Base-by-base conservation (phyloP, 2,113 vertebrate genomes). In the Picathartes gymnocephalus region DNA sequence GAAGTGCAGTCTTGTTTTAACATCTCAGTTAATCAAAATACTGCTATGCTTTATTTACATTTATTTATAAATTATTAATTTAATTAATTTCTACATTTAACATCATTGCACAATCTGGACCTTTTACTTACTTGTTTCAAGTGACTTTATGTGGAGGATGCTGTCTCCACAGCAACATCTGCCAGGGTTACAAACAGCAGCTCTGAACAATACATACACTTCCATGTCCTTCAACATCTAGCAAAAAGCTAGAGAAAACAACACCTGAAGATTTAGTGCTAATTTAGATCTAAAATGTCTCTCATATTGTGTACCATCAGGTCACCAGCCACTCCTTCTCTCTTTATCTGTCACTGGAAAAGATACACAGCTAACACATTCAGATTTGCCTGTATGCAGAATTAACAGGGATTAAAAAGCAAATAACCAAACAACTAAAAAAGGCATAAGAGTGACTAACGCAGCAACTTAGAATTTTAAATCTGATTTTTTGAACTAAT, bases 131-230 rank as follows among this genome's bases (percentile, higher is more conserved):
- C 37, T 42, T 35, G 33, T 48, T 88, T 81, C 51, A 78, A 47
- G 60, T 48, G 4, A 68, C 47, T 84, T 77, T 56, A 65, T 65
- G n/a, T 37, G 37, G 68, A 90, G 73, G 71, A 83, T 53, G 16
- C 42, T 72, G 48, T 83, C 45, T 80, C 81, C 85, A 88, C 83
- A 88, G 80, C 71, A 96, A 88, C 70, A 61, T n/a, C 74, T 94
- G 50, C 37, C 74, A 82, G 28, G 22, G 51, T 45, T 74, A 88
- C 21, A 78, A 60, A 74, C 22, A 57, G 37, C 57, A 65, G 19
- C 66, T 84, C 53, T 51, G 40, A 50, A 45, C 42, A 65, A 69
- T 11, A 33, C 22, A 30, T 14, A 56, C 0, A 1, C 14, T 81
- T 70, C 48, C 37, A 64, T 0, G 1, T 47, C 58, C 57, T 78